These are phyloP conservation scores for Irena cyanogastra DNA, from an alignment of 2,113 vertebrate species.

Conservation along the genomic window DNA sequence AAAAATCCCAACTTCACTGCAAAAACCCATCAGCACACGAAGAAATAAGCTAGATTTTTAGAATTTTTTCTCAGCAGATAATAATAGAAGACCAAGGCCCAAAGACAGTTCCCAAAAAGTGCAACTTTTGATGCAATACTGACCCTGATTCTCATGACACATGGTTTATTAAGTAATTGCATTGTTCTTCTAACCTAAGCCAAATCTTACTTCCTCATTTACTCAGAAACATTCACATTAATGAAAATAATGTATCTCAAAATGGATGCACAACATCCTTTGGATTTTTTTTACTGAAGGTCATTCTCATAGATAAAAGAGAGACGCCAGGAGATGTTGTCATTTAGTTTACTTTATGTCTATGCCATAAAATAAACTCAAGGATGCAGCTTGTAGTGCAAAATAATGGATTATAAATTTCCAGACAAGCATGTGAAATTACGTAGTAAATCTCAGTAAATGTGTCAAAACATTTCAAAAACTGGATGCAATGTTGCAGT, in stretches of 20 bases:
- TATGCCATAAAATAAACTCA: slow-evolving; percentile 39
- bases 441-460: slow-evolving; percentile 19
- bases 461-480: slow-evolving; percentile 41
- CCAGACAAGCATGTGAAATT: slow-evolving; percentile 8
- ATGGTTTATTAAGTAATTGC: neutral
- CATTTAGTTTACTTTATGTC: slow-evolving; percentile 13
- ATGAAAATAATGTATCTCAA: neutral
- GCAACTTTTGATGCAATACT: neutral
- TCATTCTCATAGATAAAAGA: slow-evolving; percentile 14
- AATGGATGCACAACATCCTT: neutral
- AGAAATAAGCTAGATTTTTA: neutral
- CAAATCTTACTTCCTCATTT: neutral
- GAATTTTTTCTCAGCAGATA: neutral
- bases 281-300: slow-evolving; percentile 7
- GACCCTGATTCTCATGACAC: neutral
- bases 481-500: neutral
- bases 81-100: neutral
- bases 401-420: slow-evolving; percentile 41
- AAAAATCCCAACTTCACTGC: neutral
- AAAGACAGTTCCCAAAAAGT: neutral
- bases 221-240: neutral
- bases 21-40: neutral
- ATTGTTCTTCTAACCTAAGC: neutral
- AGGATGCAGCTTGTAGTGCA: slow-evolving; percentile 2
- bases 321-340: neutral